These are phyloP conservation scores for Mus caroli DNA, from an alignment of 2,797 vertebrate genomes.

Conservation along the genomic window DNA sequence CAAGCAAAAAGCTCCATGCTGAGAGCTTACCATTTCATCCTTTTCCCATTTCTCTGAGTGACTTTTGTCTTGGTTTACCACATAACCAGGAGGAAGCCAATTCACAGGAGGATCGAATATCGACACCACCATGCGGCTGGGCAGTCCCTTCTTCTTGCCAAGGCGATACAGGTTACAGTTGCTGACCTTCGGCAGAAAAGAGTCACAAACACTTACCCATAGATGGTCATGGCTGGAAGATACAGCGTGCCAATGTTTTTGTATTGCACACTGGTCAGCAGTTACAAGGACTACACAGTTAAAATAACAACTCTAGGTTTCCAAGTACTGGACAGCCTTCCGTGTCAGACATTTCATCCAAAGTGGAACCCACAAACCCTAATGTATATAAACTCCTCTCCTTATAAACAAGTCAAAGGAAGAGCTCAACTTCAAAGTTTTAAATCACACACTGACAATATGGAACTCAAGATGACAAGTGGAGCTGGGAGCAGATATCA, in stretches of 20 bases:
- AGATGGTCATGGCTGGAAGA: neutral
- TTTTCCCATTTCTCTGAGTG: slow-evolving; percentile 94
- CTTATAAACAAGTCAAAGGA: neutral
- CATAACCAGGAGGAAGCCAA: slow-evolving; percentile 99
- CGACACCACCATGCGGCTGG: slow-evolving; percentile 99
- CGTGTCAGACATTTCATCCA: neutral
- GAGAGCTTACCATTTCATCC: slow-evolving; percentile 93
- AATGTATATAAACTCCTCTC: neutral
- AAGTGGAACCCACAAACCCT: slow-evolving; percentile 31
- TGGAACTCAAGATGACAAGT: neutral
- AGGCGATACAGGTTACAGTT: slow-evolving; percentile 99
- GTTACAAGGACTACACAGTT: neutral
- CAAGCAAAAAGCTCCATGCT: slow-evolving; percentile 9
- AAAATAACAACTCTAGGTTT: neutral
- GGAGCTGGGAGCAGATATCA: neutral
- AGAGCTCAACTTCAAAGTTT: neutral
- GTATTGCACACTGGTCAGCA: neutral
- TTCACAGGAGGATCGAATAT: slow-evolving; percentile 99
- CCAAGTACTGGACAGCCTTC: neutral
- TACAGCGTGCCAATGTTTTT: neutral
- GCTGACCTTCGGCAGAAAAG: slow-evolving; percentile 94
- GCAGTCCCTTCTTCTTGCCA: slow-evolving; percentile 99
- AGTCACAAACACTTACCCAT: slow-evolving; percentile 57
- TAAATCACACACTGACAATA: slow-evolving; percentile 1
- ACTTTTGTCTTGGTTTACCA: slow-evolving; percentile 98